A percentile compares a stretch with the other conserved stretches of the same genome.
Evolutionary conservation across 53 echinoderm and acorn worm genomes (phyloP).

Genomic region (Hippasteria phrygiana): DNA sequence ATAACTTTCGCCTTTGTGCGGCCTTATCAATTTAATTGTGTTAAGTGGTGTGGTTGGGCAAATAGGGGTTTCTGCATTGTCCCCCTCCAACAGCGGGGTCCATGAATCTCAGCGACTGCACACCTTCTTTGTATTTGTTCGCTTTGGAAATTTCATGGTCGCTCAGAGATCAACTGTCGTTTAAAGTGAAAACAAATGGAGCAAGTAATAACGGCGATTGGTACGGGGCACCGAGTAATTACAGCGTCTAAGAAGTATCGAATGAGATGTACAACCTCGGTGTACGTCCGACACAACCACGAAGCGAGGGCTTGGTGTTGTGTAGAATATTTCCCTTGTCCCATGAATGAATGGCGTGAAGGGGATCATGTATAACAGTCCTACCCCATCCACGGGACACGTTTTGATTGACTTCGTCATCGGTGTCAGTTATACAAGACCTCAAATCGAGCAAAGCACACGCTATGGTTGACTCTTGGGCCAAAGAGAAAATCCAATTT

Average conservation of each 20-base stretch:
- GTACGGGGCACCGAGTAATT: slow-evolving; percentile 25
- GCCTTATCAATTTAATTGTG: slow-evolving; percentile 89
- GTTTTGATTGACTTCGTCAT: slow-evolving; percentile 32
- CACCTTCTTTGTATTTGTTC: slow-evolving; percentile 53
- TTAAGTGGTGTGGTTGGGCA: slow-evolving; percentile 76
- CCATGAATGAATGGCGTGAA: background rate
- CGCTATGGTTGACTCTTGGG: slow-evolving; percentile 17
- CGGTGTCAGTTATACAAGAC: background rate
- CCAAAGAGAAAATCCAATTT: slow-evolving; percentile 27
- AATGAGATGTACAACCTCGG: slow-evolving; percentile 25
- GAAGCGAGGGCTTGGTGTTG: background rate
- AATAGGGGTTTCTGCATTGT: slow-evolving; percentile 53
- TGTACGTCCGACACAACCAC: background rate
- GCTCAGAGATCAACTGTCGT: slow-evolving; percentile 51
- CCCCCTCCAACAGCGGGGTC: slow-evolving; percentile 29
- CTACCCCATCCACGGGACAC: background rate
- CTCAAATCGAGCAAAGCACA: background rate
- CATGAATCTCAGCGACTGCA: slow-evolving; percentile 18
- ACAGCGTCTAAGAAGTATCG: slow-evolving; percentile 8
- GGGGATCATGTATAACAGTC: background rate
- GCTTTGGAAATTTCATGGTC: slow-evolving; percentile 53
- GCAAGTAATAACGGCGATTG: slow-evolving; percentile 51
- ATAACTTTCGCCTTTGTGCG: slow-evolving; percentile 71
- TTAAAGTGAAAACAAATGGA: slow-evolving; percentile 45
- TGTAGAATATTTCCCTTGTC: background rate